Evolutionary conservation across 2,888 invertebrate genomes (phyloP).

Genomic region (Pheosia gnoma): DNA sequence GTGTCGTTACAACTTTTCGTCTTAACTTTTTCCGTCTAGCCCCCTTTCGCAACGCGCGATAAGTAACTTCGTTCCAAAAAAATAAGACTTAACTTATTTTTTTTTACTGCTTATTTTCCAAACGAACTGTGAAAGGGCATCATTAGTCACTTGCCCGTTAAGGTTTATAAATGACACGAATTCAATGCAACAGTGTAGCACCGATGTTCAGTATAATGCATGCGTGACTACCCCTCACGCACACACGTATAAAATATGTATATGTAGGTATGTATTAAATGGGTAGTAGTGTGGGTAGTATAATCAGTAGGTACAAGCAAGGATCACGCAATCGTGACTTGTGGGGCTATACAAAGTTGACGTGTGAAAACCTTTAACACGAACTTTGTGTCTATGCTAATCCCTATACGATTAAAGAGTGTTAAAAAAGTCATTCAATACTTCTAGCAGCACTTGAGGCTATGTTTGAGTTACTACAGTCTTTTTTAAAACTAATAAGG

Average conservation of each 20-base stretch:
- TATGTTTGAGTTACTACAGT: too few species aligned
- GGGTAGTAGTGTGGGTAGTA: background rate
- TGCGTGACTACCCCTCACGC: constrained; percentile 8
- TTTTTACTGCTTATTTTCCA: too few species aligned
- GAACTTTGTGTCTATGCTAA: constrained; percentile 3
- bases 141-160: constrained; percentile 3
- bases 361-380: constrained; percentile 9
- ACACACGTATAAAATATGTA: background rate
- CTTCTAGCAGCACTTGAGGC: too few species aligned
- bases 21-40: too few species aligned
- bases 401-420: background rate
- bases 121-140: background rate
- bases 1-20: too few species aligned
- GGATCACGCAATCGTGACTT: constrained; percentile 5
- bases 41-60: too few species aligned
- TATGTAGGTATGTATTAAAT: background rate
- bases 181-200: background rate
- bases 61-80: too few species aligned
- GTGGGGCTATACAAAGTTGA: constrained; percentile 1
- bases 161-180: constrained; percentile 3
- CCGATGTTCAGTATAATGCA: background rate
- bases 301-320: background rate
- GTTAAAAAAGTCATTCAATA: too few species aligned
- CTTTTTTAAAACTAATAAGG: too few species aligned
- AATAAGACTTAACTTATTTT: too few species aligned